Conservation (phyloP, 2,888 invertebrate genomes). For the Pristionchus arcanus region DNA sequence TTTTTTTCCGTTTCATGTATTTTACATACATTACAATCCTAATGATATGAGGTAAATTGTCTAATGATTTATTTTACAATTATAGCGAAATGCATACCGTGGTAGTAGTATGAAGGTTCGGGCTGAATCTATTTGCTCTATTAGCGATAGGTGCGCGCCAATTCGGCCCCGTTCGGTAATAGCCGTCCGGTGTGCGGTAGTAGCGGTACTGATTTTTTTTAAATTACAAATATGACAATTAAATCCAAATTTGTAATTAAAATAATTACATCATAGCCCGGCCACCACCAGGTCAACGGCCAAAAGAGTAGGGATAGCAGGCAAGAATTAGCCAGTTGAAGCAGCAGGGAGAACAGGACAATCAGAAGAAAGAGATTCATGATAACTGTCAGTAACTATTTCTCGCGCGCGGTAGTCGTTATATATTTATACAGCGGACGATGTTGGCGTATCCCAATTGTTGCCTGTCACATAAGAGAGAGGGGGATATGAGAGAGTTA, state of each 20-base stretch:
- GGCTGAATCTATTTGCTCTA: too few relatives aligned
- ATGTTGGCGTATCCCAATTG: too few relatives aligned
- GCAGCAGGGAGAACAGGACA: not conserved
- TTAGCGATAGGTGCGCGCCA: not conserved
- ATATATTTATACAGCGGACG: not conserved
- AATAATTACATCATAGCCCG: not conserved
- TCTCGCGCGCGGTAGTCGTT: not conserved
- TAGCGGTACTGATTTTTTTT: not conserved
- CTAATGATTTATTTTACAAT: too few relatives aligned
- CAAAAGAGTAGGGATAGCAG: not conserved
- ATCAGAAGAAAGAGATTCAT: not conserved
- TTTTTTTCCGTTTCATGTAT: too few relatives aligned
- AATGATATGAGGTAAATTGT: too few relatives aligned
- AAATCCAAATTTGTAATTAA: not conserved
- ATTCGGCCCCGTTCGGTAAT: not conserved
- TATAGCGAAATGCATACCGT: too few relatives aligned
- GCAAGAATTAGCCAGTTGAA: not conserved
- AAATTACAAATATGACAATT: not conserved
- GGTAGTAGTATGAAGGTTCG: too few relatives aligned
- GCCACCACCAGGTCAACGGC: not conserved
- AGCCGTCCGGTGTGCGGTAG: not conserved
- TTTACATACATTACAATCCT: too few relatives aligned
- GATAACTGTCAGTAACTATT: not conserved
- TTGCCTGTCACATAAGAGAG: too few relatives aligned
- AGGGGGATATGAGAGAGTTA: too few relatives aligned